Evolutionary conservation across 1,140 invertebrate species (phyloP).

Genomic region (Araneus ventricosus): DNA sequence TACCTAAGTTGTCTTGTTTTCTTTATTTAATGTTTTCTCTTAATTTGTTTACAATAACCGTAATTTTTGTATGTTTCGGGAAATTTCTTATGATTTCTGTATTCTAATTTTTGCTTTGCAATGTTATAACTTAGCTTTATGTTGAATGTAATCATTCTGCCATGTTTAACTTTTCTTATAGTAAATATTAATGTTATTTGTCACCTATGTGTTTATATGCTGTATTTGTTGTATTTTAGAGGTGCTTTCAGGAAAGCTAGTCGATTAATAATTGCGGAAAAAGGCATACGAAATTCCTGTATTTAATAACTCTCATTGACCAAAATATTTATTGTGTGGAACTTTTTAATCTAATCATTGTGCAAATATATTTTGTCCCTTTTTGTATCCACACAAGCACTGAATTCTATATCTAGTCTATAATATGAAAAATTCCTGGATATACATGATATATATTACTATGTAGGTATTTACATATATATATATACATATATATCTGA

Average conservation of each 20-base stretch:
- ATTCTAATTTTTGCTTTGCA: conserved; percentile 54
- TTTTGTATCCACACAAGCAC: conserved; percentile 39
- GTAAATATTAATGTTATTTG: conserved; percentile 40
- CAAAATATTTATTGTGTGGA: conserved; percentile 33
- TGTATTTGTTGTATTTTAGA: conserved; percentile 67
- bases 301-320: conserved; percentile 38
- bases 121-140: conserved; percentile 52
- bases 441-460: conserved; percentile 39
- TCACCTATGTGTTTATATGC: conserved; percentile 63
- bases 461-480: conserved; percentile 40
- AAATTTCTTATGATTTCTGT: conserved; percentile 1
- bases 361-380: conserved; percentile 59
- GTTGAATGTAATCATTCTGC: conserved; percentile 49
- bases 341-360: conserved; percentile 48
- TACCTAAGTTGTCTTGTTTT: conserved; percentile 50
- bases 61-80: conserved; percentile 37
- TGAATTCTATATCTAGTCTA: conserved; percentile 46
- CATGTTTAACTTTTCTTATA: conserved; percentile 57
- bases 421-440: conserved; percentile 9
- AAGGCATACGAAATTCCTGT: conserved; percentile 21
- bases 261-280: background rate
- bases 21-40: conserved; percentile 23
- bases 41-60: conserved; percentile 31
- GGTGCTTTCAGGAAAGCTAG: conserved; percentile 56
- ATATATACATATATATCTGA: conserved; percentile 45